A percentile compares a stretch with the other conserved stretches of the same genome.
Conservation (phyloP, 2,113 vertebrate genomes). For the rat (Rattus norvegicus) region GRCr8 NC_086030.1:42986001-42986500, state of each 20-base stretch:
- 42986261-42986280: neutral
- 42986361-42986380: neutral
- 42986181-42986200: slow-evolving; percentile 85
- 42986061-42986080: slow-evolving; percentile 88
- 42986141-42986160: slow-evolving; percentile 81
- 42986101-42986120: slow-evolving; percentile 87
- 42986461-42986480: neutral
- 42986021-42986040: slow-evolving; percentile 90
- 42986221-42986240: neutral
- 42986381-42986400: neutral
- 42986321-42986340: neutral
- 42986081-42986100: slow-evolving; percentile 92
- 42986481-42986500: no score
- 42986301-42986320: slow-evolving; percentile 11
- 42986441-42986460: neutral
- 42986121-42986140: slow-evolving; percentile 86
- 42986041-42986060: slow-evolving; percentile 89
- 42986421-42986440: neutral
- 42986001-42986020: slow-evolving; percentile 87
- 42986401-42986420: neutral
- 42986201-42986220: slow-evolving; percentile 72
- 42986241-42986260: neutral
- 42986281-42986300: neutral
- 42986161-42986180: slow-evolving; percentile 53
- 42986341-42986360: neutral